Percentiles rank a stretch among this genome's conserved stretches.
Evolutionary conservation across 2,113 vertebrate genomes (phyloP).

Genomic region (Sarotherodon lohbergeri): DNA sequence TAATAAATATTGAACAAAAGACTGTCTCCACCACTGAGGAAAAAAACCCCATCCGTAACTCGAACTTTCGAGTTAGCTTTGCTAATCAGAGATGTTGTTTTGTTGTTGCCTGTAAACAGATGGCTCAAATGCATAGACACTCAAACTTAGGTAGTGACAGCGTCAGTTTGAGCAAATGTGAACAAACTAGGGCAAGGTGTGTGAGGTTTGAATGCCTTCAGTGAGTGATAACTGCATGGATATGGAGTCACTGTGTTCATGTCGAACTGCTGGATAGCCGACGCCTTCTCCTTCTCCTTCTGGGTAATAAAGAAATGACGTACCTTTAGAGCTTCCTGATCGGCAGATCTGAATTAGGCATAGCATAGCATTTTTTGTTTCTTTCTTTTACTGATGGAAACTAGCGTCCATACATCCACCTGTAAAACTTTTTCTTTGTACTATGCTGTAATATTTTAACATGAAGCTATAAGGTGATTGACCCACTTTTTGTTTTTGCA

Average conservation of each 20-base stretch:
- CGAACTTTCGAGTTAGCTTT: neutral
- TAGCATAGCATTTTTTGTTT: neutral
- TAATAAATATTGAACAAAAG: neutral
- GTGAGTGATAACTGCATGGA: neutral
- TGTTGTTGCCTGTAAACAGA: neutral
- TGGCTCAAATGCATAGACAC: neutral
- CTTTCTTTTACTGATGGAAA: neutral
- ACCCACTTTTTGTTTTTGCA: neutral
- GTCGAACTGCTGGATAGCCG: neutral
- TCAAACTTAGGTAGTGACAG: neutral
- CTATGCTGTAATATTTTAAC: neutral
- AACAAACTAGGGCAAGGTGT: accelerated
- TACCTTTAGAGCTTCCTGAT: neutral
- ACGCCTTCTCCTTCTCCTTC: neutral
- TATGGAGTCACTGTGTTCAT: neutral
- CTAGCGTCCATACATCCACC: neutral
- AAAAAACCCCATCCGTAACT: neutral
- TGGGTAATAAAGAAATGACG: neutral
- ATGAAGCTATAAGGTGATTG: neutral
- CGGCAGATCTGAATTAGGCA: neutral
- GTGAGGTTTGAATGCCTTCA: neutral
- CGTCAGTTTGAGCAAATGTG: neutral
- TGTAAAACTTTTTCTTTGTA: neutral
- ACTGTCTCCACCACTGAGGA: neutral
- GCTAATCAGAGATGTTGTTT: neutral